Percentiles rank a stretch among this genome's conserved stretches.
phyloP scores from a whole-genome alignment of 2,113 vertebrate genomes.

The Sander lucioperca region DNA sequence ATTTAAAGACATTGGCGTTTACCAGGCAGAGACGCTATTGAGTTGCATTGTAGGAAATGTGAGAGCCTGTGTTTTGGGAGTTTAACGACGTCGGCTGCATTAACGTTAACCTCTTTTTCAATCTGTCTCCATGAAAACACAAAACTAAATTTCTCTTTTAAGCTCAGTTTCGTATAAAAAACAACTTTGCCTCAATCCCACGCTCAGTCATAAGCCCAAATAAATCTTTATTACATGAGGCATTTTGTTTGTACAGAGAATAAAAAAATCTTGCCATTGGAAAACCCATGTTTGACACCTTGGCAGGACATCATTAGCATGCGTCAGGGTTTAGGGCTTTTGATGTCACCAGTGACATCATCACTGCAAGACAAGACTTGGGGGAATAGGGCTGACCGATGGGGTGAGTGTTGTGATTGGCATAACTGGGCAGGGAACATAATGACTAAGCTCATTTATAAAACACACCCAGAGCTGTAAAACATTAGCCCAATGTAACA shows the following conservation, averaged over 20 bases:
- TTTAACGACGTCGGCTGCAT: not conserved
- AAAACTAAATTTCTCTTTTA: not conserved
- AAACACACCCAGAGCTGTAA: slow-evolving; percentile 71
- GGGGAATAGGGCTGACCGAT: slow-evolving; percentile 52
- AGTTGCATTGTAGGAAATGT: slow-evolving; percentile 6
- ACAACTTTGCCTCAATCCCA: slow-evolving; percentile 1
- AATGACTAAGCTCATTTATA: slow-evolving; percentile 65
- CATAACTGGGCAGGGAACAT: slow-evolving; percentile 64
- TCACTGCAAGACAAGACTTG: slow-evolving; percentile 56
- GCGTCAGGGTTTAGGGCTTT: slow-evolving; percentile 56
- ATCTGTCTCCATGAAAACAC: not conserved
- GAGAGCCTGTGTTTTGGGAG: not conserved
- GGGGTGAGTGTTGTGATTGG: slow-evolving; percentile 68
- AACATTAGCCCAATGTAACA: slow-evolving; percentile 34
- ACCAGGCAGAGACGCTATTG: not conserved
- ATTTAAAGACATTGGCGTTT: not conserved
- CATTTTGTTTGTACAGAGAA: slow-evolving; percentile 41
- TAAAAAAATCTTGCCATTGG: slow-evolving; percentile 22
- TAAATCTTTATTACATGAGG: slow-evolving; percentile 5
- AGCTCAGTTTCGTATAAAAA: not conserved
- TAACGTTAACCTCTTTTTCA: not conserved
- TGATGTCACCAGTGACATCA: slow-evolving; percentile 73
- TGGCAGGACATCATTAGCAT: slow-evolving; percentile 47
- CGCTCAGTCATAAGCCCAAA: not conserved
- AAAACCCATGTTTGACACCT: slow-evolving; percentile 57